Evolutionary conservation across 2,888 invertebrate species (phyloP), one percentile per base, ranked within the genome.

Genomic region (Antheraea yamamai): DNA sequence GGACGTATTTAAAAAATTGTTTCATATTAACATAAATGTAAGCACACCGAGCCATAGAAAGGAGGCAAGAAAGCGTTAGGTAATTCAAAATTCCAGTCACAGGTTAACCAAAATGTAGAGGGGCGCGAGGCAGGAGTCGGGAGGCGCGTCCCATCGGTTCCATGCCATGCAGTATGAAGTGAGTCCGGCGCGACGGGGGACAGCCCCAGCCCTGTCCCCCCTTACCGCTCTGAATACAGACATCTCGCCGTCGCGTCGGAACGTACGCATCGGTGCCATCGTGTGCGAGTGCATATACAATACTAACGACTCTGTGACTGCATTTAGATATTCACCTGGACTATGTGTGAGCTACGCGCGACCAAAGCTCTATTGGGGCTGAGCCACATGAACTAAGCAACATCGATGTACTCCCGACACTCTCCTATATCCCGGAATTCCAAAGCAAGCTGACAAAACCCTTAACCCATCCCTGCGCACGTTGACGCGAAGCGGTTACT

Each of bases 1-100:
- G 61, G 73, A 47, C 55, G 47, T 35, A 68, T 74, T 79, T 76
- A 75, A 77, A 77, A 79, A 77, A 79, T 77, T 79, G 76, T 81
- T 80, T 80, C 83, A 81, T 82, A 81, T 85, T 81, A 88, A 91
- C 89, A 91, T 87, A 86, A 87, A 91, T 87, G 85, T 81, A 92
- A 93, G 93, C 94, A 94, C 95, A 95, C 92, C 90, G 92, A 95
- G 92, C 92, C 93, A 92, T 92, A 89, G 88, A 91, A 88, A 90
- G 89, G 84, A 91, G 91, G 92, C 91, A 88, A 89, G 87, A 90
- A 92, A 93, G 92, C 93, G 55, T 87, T 89, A 92, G 91, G 91
- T 92, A 89, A 87, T 88, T 91, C 88, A 90, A 93, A 93, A 92
- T 89, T 89, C 90, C 92, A 94, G 93, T 94, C 93, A 93, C 94